These are phyloP conservation scores for Lanius collurio DNA, from an alignment of 2,113 vertebrate genomes.

Conservation along the genomic window DNA sequence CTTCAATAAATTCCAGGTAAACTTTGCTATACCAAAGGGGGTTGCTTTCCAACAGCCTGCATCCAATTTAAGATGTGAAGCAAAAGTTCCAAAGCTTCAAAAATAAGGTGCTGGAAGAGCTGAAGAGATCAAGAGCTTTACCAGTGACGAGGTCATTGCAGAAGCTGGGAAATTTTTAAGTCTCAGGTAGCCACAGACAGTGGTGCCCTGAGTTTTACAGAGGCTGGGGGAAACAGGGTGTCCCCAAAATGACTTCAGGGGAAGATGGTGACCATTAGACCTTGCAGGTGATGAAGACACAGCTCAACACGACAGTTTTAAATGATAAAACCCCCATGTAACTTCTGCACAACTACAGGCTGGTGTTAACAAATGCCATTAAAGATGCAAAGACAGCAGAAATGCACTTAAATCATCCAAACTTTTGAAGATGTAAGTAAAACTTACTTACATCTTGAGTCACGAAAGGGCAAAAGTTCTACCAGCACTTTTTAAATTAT, in stretches of 20 bases:
- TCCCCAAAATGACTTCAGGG: not conserved
- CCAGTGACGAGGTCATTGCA: fast-evolving
- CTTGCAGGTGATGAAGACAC: not conserved
- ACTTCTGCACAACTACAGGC: not conserved
- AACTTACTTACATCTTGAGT: not conserved
- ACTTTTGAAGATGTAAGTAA: not conserved
- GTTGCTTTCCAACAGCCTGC: not conserved
- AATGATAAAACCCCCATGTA: not conserved
- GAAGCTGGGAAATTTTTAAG: not conserved
- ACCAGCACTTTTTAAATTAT: not conserved
- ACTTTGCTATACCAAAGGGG: not conserved
- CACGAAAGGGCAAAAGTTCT: not conserved
- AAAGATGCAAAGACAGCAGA: not conserved
- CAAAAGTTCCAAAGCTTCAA: not conserved
- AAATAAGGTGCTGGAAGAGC: not conserved
- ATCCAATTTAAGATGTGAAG: not conserved
- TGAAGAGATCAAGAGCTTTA: not conserved
- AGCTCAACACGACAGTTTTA: not conserved
- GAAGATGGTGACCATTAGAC: not conserved
- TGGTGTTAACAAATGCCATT: not conserved
- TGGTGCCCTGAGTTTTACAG: not conserved
- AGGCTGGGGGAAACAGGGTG: not conserved
- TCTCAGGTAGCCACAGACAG: not conserved
- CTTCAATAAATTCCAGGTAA: not conserved
- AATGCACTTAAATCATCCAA: not conserved